Base-by-base conservation (phyloP, 1,140 invertebrate genomes). In the Macrobrachium nipponense region DNA sequence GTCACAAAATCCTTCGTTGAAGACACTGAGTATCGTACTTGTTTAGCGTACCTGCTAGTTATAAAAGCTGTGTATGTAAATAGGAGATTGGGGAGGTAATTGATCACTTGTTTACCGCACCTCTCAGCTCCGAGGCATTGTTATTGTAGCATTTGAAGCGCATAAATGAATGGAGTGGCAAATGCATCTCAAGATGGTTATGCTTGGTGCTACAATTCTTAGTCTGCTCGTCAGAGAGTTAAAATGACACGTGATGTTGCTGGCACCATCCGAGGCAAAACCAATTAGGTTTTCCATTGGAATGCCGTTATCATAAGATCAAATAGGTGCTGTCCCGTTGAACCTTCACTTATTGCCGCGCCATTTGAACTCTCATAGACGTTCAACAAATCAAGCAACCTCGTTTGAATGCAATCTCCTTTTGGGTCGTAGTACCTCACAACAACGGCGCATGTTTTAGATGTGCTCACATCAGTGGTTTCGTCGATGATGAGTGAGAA, bases 261-360 rank as follows among this genome's bases (percentile, higher is more conserved):
- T 66, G 62, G 62, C 62, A 66, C 14, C 62, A 66, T 66, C 62
- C 7, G 62, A 66, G 20, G 62, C 62, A 66, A 66, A 66, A 18
- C 5, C 62, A 66, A 66, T 66, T 18, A 14, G 20, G 62, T 66
- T 66, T 66, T 66, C 62, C 20, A n/a, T 66, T n/a, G 62, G 62
- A 23, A 66, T 66, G 5, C 5, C 20, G 17, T 66, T 66, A 7
- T 66, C 62, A 66, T 66, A 6, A 66, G 17, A n/a, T 66, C 5
- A 23, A 66, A 66, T 66, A 14, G 20, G 20, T 66, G 17, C 14
- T 66, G 18, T 66, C 7, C 62, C 17, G 5, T 66, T 66, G 62
- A 18, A 23, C 62, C 62, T 66, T 51, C 18, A 66, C 62, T 18
- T 66, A 14, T 14, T n/a, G n/a, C n/a, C n/a, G n/a, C 17, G 20